Evolutionary conservation across 2,888 invertebrate species (phyloP).

Genomic region (Formica aserva): DNA sequence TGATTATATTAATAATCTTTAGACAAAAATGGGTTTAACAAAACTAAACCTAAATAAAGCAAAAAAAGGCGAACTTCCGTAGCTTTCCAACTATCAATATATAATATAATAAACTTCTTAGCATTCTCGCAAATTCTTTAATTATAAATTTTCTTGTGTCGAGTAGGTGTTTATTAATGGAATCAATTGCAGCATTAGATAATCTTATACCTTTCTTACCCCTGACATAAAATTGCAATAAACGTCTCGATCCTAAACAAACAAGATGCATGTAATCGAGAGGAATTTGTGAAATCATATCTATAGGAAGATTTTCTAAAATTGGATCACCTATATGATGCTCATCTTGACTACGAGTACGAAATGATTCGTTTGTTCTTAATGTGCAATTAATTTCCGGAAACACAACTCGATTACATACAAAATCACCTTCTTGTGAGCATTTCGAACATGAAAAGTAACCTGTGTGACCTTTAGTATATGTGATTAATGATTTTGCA

Average conservation of each 20-base stretch:
- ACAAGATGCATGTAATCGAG: slow-evolving; percentile 3
- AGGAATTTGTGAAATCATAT: slow-evolving; percentile 14
- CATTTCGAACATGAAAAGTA: slow-evolving; percentile 11
- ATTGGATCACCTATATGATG: slow-evolving; percentile 9
- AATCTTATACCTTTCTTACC: slow-evolving; percentile 4
- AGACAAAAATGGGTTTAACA: neutral
- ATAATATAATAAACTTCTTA: neutral
- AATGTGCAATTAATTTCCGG: neutral
- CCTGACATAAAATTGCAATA: neutral
- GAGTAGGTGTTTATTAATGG: neutral
- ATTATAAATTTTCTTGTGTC: neutral
- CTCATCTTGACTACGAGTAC: neutral
- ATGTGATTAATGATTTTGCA: neutral
- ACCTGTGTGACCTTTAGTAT: neutral
- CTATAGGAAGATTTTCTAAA: slow-evolving; percentile 6
- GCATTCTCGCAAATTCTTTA: neutral
- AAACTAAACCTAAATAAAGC: neutral
- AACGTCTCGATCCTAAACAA: neutral
- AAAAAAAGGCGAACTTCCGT: slow-evolving; percentile 7
- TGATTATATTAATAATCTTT: neutral
- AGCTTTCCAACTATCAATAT: slow-evolving; percentile 4
- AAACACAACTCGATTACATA: neutral
- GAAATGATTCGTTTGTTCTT: slow-evolving; percentile 6
- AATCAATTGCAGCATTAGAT: neutral
- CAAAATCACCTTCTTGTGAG: neutral